These are phyloP conservation scores for Manis crassicaudata DNA, from an alignment of 2,797 vertebrate species.

Conservation along the genomic window DNA sequence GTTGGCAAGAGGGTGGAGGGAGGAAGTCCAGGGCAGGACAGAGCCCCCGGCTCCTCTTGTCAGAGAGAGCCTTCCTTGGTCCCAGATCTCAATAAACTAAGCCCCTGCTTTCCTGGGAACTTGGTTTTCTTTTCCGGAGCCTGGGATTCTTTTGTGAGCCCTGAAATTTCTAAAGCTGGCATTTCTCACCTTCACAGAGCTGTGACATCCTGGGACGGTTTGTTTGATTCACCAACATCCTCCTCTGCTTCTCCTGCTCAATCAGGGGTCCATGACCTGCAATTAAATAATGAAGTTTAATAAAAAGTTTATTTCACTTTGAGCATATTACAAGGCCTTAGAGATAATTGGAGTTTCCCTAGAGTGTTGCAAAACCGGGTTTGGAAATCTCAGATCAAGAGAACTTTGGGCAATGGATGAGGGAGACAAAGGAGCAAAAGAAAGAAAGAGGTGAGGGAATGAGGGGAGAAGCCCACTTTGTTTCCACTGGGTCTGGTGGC, in stretches of 20 bases:
- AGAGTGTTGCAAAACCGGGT: conserved; percentile 54
- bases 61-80: background rate
- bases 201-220: background rate
- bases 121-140: background rate
- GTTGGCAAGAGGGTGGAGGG: background rate
- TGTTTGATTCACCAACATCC: background rate
- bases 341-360: conserved; percentile 35
- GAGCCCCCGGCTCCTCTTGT: background rate
- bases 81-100: background rate
- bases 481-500: background rate
- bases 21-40: background rate
- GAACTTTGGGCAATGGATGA: background rate
- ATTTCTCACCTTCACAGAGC: background rate
- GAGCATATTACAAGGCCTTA: conserved; percentile 52
- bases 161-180: background rate
- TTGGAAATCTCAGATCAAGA: conserved; percentile 52
- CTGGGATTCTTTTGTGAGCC: background rate
- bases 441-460: background rate
- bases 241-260: background rate
- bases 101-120: background rate
- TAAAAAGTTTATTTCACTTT: conserved; percentile 42
- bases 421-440: conserved; percentile 32
- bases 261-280: conserved; percentile 26
- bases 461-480: background rate
- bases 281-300: conserved; percentile 53